phyloP scores from a whole-genome alignment of 1,140 invertebrate species.

The Mycetomoellerius zeteki region DNA sequence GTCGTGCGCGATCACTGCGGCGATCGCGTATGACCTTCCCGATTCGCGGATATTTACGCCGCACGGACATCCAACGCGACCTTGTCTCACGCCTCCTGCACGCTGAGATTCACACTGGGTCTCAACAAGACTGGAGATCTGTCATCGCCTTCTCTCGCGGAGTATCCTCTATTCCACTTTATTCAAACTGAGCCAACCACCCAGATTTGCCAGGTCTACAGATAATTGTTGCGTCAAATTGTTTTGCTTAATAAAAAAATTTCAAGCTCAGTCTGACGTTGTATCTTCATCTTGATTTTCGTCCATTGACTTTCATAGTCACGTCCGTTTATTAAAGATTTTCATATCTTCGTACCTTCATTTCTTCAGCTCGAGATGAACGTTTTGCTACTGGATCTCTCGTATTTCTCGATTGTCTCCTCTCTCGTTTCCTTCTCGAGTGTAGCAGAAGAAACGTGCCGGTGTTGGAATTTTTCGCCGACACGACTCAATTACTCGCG shows the following conservation, averaged over 20 bases:
- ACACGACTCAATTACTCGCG: neutral
- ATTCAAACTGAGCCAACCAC: neutral
- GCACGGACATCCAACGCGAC: slow-evolving; percentile 53
- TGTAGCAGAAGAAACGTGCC: neutral
- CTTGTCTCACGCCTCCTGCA: slow-evolving; percentile 8
- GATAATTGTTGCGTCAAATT: neutral
- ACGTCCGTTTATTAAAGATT: neutral
- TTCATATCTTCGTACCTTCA: neutral
- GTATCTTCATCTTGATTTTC: neutral
- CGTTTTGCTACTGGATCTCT: neutral
- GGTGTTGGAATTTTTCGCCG: slow-evolving; percentile 6
- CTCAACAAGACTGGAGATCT: neutral
- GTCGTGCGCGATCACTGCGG: neutral
- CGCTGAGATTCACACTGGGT: neutral
- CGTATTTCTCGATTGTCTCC: neutral
- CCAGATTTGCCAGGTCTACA: neutral
- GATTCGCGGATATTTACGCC: slow-evolving; percentile 41
- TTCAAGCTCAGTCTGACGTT: neutral
- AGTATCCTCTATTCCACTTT: neutral
- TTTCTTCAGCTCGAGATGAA: neutral
- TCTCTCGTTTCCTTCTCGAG: neutral
- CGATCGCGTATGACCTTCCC: slow-evolving; percentile 42
- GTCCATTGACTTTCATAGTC: slow-evolving; percentile 26
- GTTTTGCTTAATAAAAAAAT: neutral
- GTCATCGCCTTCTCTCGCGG: neutral